Conservation (phyloP, 2,888 invertebrate genomes). For the Tinea trinotella region DNA sequence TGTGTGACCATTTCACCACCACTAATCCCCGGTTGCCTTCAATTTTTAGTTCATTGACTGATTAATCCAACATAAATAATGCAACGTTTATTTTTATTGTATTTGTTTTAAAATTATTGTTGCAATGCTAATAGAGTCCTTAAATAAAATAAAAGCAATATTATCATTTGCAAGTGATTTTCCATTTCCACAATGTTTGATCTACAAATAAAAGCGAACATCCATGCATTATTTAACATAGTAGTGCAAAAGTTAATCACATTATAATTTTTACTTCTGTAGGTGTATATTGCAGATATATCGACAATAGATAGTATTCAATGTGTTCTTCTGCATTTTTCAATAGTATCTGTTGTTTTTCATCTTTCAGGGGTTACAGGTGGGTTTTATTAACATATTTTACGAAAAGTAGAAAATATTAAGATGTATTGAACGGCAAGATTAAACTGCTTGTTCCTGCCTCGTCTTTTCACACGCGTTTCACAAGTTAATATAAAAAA, state of each 20-base stretch:
- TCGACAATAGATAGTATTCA: background rate
- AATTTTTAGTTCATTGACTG: too few relatives aligned
- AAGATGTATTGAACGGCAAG: too few relatives aligned
- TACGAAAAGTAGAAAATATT: too few relatives aligned
- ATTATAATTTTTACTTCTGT: background rate
- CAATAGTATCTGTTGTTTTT: background rate
- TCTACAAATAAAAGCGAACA: background rate
- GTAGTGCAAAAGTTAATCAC: background rate
- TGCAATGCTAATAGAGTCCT: background rate
- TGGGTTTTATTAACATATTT: too few relatives aligned
- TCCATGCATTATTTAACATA: background rate
- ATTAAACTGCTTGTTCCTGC: too few relatives aligned
- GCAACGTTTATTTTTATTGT: background rate
- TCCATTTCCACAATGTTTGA: background rate
- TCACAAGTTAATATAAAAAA: too few relatives aligned
- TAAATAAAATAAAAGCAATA: background rate
- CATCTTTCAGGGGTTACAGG: background rate
- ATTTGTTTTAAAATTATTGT: background rate
- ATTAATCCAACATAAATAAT: background rate
- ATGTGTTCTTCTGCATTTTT: background rate
- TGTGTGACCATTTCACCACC: too few relatives aligned
- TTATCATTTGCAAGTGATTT: background rate
- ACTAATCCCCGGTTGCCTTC: too few relatives aligned
- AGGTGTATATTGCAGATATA: background rate
- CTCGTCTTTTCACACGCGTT: too few relatives aligned